These are phyloP conservation scores for Poeciliopsis turneri DNA, from an alignment of 2,797 vertebrate species.

Conservation along the genomic window DNA sequence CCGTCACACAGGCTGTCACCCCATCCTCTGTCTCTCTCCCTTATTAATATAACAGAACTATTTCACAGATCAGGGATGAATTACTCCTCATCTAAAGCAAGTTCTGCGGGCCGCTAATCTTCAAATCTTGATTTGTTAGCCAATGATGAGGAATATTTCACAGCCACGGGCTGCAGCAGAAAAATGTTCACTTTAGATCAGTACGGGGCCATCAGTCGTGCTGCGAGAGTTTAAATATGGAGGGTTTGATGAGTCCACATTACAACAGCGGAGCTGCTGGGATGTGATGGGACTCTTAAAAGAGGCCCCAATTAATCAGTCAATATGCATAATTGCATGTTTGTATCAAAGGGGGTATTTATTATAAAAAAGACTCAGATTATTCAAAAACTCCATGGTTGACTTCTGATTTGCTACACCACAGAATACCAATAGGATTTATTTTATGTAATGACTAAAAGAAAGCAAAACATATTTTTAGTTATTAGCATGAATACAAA, in stretches of 20 bases:
- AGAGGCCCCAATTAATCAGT: background rate
- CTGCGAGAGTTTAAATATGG: background rate
- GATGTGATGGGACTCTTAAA: background rate
- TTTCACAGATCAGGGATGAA: conserved; percentile 15
- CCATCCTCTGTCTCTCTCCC: background rate
- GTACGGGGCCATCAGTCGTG: background rate
- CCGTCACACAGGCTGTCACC: conserved; percentile 21
- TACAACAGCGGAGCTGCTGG: background rate
- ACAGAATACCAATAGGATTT: no score
- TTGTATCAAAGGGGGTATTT: background rate
- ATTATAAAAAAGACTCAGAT: no score
- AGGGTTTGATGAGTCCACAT: conserved; percentile 3
- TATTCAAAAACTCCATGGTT: no score
- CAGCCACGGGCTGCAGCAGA: conserved; percentile 1
- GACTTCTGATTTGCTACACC: no score
- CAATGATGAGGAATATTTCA: conserved; percentile 14
- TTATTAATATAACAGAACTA: conserved; percentile 29
- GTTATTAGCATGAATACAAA: background rate
- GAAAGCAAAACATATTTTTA: no score
- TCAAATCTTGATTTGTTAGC: conserved; percentile 25
- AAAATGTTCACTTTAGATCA: conserved; percentile 6
- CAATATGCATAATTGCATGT: background rate
- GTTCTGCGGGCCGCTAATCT: conserved; percentile 19
- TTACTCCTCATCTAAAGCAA: conserved; percentile 32
- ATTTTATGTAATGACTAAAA: no score